Base-by-base conservation (phyloP, 2,113 vertebrate genomes). In the Forbesichthys agassizii region DNA sequence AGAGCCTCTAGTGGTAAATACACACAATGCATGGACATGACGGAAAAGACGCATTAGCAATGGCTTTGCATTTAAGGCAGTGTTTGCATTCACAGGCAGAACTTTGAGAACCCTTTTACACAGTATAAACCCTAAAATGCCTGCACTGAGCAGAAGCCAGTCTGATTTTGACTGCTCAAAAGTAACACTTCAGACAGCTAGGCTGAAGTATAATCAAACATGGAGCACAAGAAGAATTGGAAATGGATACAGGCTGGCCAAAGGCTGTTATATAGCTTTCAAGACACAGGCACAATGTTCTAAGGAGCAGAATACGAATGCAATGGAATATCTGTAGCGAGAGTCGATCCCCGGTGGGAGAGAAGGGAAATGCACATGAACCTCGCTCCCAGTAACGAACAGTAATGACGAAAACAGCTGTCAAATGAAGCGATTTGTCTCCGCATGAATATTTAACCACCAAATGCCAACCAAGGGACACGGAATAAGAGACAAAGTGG, bases 1-100 rank as follows among this genome's bases (percentile, higher is more conserved):
- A 89, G 75, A 80, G 81, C 86, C 89, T 85, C 90, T 89, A 78
- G 84, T 87, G 89, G 86, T 27, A 57, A 71, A 66, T 8, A 53
- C 61, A 61, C 54, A 42, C 72, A 78, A 56, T 83, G 75, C 86
- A 86, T 14, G 20, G 5, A 71, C 54, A 66, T 46, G 6, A 49
- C 47, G 3, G 7, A 52, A 27, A 27, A 27, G 2, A 27, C 27
- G 20, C 20, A 20, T 20, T 27, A 27, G 27, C 27, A 3, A 27
- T 27, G 27, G 2, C 27, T 27, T 27, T 27, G 27, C 27, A 27
- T 27, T 2, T 2, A 13, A 42, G 36, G 36, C 4, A 42, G 36
- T 42, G 49, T 13, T 51, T 51, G 5, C 49, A 13, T 54, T n/a
- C 13, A n/a, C 52, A 14, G n/a, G 7, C 52, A 14, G n/a, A 14